These are phyloP conservation scores for Lochmaea capreae DNA, from an alignment of 2,888 invertebrate species.

Conservation along the genomic window DNA sequence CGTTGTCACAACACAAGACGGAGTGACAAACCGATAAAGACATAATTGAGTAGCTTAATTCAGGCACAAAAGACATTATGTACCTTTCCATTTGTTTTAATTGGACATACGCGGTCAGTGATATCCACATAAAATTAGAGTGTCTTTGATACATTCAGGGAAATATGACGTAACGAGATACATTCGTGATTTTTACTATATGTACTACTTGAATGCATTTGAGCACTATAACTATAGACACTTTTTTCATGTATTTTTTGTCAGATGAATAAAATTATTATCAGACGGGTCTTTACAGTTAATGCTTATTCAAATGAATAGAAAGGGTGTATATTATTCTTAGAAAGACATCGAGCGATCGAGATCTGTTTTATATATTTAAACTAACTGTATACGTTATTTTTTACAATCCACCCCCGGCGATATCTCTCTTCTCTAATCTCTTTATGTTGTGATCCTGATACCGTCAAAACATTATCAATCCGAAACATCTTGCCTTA, in stretches of 20 bases:
- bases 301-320: neutral
- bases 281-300: conserved; percentile 19
- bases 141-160: too few relatives aligned
- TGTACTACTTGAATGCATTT: too few relatives aligned
- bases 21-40: too few relatives aligned
- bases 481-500: conserved; percentile 30
- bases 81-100: too few relatives aligned
- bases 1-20: too few relatives aligned
- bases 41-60: too few relatives aligned
- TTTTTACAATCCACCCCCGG: conserved; percentile 6
- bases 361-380: conserved; percentile 7
- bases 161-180: too few relatives aligned
- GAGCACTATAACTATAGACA: too few relatives aligned
- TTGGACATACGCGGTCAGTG: too few relatives aligned
- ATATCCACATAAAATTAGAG: too few relatives aligned
- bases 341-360: neutral
- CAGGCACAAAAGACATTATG: too few relatives aligned
- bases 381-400: conserved; percentile 7
- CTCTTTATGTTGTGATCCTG: conserved; percentile 9
- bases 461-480: conserved; percentile 23
- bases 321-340: neutral
- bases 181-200: too few relatives aligned
- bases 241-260: neutral
- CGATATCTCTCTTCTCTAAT: neutral
- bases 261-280: conserved; percentile 28